Conservation (phyloP, 2,888 invertebrate species). For the Eupeodes luniger region DNA sequence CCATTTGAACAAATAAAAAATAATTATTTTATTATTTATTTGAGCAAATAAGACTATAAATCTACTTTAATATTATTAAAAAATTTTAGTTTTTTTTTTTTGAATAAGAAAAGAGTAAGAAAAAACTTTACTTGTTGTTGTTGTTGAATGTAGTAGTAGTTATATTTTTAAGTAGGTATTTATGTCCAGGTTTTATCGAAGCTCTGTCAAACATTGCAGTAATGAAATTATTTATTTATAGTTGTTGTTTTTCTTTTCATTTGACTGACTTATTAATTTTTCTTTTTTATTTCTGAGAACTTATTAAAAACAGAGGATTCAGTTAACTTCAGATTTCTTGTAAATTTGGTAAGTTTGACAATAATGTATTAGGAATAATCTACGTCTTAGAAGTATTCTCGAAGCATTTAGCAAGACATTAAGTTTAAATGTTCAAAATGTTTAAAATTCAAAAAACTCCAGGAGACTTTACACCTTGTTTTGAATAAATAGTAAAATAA, state of each 20-base stretch:
- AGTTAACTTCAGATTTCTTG: conserved; percentile 31
- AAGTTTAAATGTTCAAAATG: too few relatives aligned
- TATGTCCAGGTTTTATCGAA: conserved; percentile 80
- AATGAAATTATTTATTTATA: conserved; percentile 41
- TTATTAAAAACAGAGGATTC: not conserved
- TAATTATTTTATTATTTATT: not conserved
- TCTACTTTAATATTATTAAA: not conserved
- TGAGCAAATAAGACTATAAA: not conserved
- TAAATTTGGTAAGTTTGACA: not conserved
- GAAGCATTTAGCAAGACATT: too few relatives aligned
- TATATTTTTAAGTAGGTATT: not conserved
- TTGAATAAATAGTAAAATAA: too few relatives aligned
- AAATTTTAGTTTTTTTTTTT: not conserved
- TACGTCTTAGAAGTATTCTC: too few relatives aligned
- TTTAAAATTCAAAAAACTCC: too few relatives aligned
- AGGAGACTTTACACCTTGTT: too few relatives aligned
- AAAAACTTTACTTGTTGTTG: conserved; percentile 36
- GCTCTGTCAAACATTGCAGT: conserved; percentile 82
- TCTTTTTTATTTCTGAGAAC: not conserved
- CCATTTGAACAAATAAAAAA: not conserved
- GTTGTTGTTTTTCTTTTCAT: not conserved
- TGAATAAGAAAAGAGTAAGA: not conserved
- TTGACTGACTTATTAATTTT: conserved; percentile 22
- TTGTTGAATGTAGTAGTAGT: not conserved
- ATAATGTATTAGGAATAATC: too few relatives aligned